phyloP scores from a whole-genome alignment of 2,113 vertebrate species.

The Grallaria varia region DNA sequence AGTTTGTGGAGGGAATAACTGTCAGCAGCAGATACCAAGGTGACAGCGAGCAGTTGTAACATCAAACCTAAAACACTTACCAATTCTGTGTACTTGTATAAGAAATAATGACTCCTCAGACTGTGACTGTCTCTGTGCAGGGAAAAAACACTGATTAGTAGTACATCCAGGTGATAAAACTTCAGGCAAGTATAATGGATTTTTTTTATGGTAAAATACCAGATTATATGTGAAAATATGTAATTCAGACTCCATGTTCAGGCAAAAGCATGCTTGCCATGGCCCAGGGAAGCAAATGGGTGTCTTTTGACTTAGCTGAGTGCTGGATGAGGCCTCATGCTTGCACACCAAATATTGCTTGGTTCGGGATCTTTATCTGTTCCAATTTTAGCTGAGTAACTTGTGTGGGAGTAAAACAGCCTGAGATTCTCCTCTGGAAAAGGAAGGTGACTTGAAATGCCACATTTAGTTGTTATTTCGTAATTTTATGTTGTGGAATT shows the following conservation, averaged over 20 bases:
- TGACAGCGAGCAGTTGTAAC: slow-evolving; percentile 54
- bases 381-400: slow-evolving; percentile 1
- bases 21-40: slow-evolving; percentile 35
- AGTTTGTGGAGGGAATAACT: slow-evolving; percentile 34
- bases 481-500: neutral
- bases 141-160: neutral
- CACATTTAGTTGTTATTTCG: neutral
- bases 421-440: slow-evolving; percentile 24
- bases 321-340: neutral
- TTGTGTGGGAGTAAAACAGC: neutral
- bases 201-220: neutral
- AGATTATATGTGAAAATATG: neutral
- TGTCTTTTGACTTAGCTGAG: neutral
- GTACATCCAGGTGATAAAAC: neutral
- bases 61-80: slow-evolving; percentile 45
- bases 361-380: neutral
- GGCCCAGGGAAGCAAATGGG: neutral
- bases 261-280: neutral
- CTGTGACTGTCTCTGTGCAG: neutral
- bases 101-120: slow-evolving; percentile 34
- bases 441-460: slow-evolving; percentile 18
- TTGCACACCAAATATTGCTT: neutral
- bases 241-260: neutral
- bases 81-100: slow-evolving; percentile 14
- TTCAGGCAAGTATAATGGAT: neutral